Conservation (phyloP, 1,140 invertebrate genomes). For the Apis mellifera region DNA sequence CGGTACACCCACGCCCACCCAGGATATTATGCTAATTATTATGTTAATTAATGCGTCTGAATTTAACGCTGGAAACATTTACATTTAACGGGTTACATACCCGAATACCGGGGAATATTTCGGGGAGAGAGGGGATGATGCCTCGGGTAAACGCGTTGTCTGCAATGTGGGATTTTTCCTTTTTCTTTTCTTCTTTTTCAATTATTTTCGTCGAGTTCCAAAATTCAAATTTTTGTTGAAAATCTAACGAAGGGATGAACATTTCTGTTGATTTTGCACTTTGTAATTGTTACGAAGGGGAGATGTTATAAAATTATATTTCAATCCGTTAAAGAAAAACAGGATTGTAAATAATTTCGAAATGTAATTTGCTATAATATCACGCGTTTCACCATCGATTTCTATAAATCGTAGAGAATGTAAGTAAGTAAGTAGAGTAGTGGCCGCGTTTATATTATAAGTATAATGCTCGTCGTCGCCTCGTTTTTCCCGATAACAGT, state of each 20-base stretch:
- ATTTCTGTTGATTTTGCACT: too few species aligned
- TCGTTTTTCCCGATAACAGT: not conserved
- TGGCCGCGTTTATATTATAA: not conserved
- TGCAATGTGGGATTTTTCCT: too few species aligned
- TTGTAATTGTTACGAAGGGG: too few species aligned
- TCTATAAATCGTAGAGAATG: not conserved
- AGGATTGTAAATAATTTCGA: not conserved
- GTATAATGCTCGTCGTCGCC: not conserved
- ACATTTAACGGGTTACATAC: not conserved
- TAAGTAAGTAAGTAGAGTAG: not conserved
- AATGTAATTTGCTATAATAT: not conserved
- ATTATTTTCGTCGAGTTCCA: too few species aligned
- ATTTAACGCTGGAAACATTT: not conserved
- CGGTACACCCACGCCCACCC: too few species aligned
- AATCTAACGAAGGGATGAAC: too few species aligned
- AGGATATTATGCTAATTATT: not conserved
- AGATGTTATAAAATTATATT: not conserved
- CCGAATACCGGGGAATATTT: too few species aligned
- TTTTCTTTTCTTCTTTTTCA: too few species aligned
- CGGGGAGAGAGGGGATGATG: too few species aligned
- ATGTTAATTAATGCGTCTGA: not conserved
- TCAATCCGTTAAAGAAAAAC: not conserved
- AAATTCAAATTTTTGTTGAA: too few species aligned
- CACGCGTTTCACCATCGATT: not conserved
- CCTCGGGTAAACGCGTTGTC: too few species aligned